Evolutionary conservation across 2,113 vertebrate species (phyloP).

Genomic region (Ardeotis arabs): DNA sequence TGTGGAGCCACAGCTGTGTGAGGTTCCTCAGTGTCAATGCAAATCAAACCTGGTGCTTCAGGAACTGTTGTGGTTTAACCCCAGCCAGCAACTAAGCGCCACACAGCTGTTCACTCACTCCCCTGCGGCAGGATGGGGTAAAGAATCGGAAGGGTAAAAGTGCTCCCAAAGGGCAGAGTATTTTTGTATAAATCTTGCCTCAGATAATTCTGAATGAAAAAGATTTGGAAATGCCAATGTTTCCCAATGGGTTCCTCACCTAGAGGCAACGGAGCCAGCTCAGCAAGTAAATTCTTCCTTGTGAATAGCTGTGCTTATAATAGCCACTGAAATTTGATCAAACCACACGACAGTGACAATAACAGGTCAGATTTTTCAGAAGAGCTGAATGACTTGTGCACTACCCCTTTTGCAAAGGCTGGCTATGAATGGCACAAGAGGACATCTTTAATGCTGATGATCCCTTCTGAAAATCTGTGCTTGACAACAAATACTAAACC

Average conservation of each 20-base stretch:
- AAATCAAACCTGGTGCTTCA: neutral
- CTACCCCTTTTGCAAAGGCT: neutral
- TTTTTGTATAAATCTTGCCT: neutral
- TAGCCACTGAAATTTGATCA: constrained; percentile 54
- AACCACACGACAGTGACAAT: constrained; percentile 37
- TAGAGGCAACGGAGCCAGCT: neutral
- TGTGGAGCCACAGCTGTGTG: neutral
- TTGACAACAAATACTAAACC: neutral
- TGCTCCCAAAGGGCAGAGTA: neutral
- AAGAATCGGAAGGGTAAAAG: neutral
- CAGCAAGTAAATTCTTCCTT: neutral
- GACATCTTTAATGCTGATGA: neutral
- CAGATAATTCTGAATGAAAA: constrained; percentile 34
- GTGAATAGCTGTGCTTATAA: constrained; percentile 40
- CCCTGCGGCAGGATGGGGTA: rapidly evolving
- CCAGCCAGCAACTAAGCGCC: neutral
- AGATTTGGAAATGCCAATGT: constrained; percentile 37
- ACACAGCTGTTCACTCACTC: neutral
- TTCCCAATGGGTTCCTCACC: neutral
- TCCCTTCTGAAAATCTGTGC: neutral
- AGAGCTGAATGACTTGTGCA: neutral
- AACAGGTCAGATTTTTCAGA: neutral
- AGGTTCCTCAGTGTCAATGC: neutral
- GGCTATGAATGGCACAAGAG: neutral
- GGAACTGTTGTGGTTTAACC: neutral